Percentiles rank a stretch among this genome's conserved stretches.
Conservation (phyloP, 1,140 invertebrate species). For the Gryllus bimaculatus region DNA sequence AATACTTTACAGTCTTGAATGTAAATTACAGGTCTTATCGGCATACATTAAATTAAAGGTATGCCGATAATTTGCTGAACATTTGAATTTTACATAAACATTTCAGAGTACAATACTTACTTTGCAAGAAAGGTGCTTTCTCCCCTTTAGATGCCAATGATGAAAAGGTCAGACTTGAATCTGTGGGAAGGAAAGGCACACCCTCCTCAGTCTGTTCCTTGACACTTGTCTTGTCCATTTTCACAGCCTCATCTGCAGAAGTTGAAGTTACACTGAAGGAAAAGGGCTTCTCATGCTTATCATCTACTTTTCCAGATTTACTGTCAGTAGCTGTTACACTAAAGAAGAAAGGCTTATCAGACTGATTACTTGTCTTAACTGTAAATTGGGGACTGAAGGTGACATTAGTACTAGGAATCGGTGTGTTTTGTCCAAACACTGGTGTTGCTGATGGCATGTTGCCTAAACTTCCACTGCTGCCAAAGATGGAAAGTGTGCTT, state of each 20-base stretch:
- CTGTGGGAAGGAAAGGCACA: conserved; percentile 14
- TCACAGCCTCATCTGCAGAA: neutral
- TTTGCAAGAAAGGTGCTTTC: conserved; percentile 30
- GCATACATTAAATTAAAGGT: too few species aligned
- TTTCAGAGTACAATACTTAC: conserved; percentile 23
- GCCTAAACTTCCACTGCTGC: conserved; percentile 17
- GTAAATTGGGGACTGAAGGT: neutral
- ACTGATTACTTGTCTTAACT: neutral
- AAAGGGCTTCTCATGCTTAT: neutral
- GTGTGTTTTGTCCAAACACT: conserved; percentile 16
- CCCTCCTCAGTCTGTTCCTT: neutral
- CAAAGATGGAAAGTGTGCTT: conserved; percentile 15
- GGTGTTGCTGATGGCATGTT: conserved; percentile 12
- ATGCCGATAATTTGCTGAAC: too few species aligned
- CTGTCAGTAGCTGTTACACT: too few species aligned
- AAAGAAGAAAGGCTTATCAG: too few species aligned
- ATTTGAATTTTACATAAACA: neutral
- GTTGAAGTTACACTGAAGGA: neutral
- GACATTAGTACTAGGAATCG: neutral
- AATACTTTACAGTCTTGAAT: too few species aligned
- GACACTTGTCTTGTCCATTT: neutral
- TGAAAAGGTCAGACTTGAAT: conserved; percentile 29
- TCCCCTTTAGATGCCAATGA: conserved; percentile 25
- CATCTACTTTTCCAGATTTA: neutral
- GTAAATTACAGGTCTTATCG: too few species aligned